Conservation (phyloP, 2,888 invertebrate species). For the Polyommatus iphigenia region DNA sequence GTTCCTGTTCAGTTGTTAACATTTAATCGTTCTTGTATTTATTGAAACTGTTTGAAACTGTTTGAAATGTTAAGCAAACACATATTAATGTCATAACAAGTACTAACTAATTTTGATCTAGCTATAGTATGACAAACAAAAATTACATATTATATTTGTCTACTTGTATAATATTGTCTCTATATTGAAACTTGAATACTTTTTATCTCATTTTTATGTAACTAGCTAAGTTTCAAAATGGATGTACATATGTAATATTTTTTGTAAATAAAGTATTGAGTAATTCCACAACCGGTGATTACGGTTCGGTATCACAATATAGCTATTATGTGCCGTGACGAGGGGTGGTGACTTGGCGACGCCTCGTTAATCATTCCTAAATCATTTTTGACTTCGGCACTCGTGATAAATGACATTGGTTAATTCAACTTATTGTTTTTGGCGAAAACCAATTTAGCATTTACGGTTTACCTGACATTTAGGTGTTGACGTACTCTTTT, state of each 20-base stretch:
- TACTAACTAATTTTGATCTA: not conserved
- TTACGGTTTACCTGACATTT: conserved; percentile 22
- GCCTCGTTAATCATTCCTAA: conserved; percentile 73
- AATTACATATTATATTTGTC: no score
- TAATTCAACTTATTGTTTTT: conserved; percentile 52
- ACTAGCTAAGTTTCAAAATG: not conserved
- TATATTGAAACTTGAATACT: no score
- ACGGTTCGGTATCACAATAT: conserved; percentile 59
- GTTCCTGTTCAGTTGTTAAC: not conserved
- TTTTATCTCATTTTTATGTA: not conserved
- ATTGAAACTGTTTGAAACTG: not conserved
- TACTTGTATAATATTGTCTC: no score
- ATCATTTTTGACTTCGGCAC: conserved; percentile 71
- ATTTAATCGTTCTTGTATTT: not conserved
- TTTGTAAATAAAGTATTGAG: not conserved
- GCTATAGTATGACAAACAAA: no score
- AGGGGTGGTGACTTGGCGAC: conserved; percentile 61
- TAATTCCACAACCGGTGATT: conserved; percentile 2
- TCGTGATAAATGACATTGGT: conserved; percentile 62
- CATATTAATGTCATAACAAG: not conserved
- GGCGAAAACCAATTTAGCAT: conserved; percentile 16
- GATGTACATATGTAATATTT: not conserved
- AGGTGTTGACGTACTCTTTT: not conserved
- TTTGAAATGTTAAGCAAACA: not conserved
- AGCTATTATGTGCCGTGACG: conserved; percentile 71